Evolutionary conservation across 2,113 vertebrate species (phyloP), one percentile per base, ranked within the genome.

Genomic region (Indicator maculatus): DNA sequence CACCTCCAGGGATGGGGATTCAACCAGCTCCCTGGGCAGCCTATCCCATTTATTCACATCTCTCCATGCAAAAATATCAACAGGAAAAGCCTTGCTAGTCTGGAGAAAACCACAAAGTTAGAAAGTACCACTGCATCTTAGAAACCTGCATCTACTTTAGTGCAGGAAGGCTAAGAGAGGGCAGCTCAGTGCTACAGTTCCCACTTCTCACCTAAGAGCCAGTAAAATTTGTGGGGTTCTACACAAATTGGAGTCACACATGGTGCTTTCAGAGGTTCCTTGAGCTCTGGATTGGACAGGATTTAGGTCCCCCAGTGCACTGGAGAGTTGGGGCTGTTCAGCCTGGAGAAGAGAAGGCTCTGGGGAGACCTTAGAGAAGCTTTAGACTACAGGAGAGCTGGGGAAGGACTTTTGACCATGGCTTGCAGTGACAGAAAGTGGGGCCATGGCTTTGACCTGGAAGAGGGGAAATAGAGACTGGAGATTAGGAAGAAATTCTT

Each of bases 261-360:
- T n/a, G 11, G 27, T 53, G 12, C 67, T 94, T 83, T 77, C 83
- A 83, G 67, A 88, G 31, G 33, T 52, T 88, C 38, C 38, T 81
- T 59, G 58, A 33, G 11, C 21, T 93, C 70, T 75, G 9, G 6
- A 59, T 76, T 88, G 71, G 67, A 59, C 74, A 56, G 41, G 14
- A 83, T 61, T 85, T 90, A 66, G 83, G 39, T 90, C 16, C 41
- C 41, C 4, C 0, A 69, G 67, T 9, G 4, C 52, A 31, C 47
- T 80, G n/a, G 19, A 50, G 47, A 50, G 47, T 50, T 50, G 47
- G 47, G 21, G 47, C 47, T 23, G 21, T 50, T 50, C 47, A 50
- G 47, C 20, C 21, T 50, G 21, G 47, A 50, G 47, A 23, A 50
- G 47, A 50, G 47, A 23, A 23, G 20, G 47, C 47, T 50, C 47